phyloP scores from a whole-genome alignment of 2,113 vertebrate genomes.

The Pseudonaja textilis region DNA sequence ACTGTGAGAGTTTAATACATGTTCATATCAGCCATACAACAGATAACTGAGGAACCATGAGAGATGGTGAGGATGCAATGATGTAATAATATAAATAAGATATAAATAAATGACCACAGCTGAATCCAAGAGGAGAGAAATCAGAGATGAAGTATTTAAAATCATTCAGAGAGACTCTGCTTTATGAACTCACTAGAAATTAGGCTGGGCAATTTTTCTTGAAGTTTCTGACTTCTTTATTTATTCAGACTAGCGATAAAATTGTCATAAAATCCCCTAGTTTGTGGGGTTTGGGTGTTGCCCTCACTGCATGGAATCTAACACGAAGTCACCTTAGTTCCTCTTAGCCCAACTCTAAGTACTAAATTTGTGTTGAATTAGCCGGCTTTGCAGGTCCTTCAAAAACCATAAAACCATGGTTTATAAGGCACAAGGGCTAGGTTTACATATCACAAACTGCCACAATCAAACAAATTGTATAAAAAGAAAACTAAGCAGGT shows the following conservation, averaged over 20 bases:
- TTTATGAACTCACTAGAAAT: neutral
- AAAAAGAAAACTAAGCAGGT: neutral
- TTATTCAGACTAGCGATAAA: neutral
- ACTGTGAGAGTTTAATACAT: too few relatives aligned
- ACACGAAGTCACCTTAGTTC: neutral
- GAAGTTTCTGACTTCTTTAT: neutral
- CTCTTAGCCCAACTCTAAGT: neutral
- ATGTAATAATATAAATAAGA: too few relatives aligned
- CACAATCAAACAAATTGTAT: neutral
- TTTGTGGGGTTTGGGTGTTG: neutral
- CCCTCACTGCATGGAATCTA: neutral
- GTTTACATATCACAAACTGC: neutral
- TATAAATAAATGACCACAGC: neutral
- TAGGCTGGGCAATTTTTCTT: neutral
- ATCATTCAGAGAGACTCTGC: neutral
- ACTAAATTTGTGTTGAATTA: neutral
- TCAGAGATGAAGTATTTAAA: neutral
- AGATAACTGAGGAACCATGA: neutral
- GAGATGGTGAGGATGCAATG: too few relatives aligned
- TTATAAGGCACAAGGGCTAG: neutral
- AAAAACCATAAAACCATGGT: neutral
- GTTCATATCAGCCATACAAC: neutral
- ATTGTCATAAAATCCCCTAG: neutral
- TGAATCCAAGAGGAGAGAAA: neutral
- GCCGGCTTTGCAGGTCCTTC: neutral